phyloP scores from a whole-genome alignment of 2,797 vertebrate genomes.

The Acipenser oxyrinchus region DNA sequence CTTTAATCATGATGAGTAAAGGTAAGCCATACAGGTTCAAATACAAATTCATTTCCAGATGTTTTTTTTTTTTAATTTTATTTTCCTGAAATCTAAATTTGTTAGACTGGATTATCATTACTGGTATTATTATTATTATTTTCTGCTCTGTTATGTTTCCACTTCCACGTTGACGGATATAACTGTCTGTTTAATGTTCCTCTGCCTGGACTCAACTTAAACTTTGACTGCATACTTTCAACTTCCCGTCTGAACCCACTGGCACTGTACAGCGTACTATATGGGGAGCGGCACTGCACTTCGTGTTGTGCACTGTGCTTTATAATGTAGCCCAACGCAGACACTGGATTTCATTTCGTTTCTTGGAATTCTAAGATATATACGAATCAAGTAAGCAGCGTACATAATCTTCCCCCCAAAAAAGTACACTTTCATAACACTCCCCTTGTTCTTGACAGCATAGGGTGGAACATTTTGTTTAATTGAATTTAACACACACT shows the following conservation, averaged over 20 bases:
- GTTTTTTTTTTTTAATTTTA: too few species aligned
- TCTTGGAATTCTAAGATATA: background rate
- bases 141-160: slow-evolving; percentile 2
- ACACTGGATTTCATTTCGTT: slow-evolving; percentile 1
- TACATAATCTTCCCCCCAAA: background rate
- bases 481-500: too few species aligned
- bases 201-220: slow-evolving; percentile 13
- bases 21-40: too few species aligned
- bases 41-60: too few species aligned
- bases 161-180: slow-evolving; percentile 6
- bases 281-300: slow-evolving; percentile 16
- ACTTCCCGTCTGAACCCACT: slow-evolving; percentile 17
- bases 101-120: too few species aligned
- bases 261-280: slow-evolving; percentile 15
- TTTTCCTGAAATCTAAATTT: too few species aligned
- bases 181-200: slow-evolving; percentile 23
- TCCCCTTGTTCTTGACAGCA: background rate
- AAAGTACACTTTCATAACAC: background rate
- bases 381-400: background rate
- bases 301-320: background rate
- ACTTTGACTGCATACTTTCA: slow-evolving; percentile 21
- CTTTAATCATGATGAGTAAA: too few species aligned
- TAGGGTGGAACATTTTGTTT: background rate
- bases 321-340: background rate
- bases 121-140: too few species aligned